These are phyloP conservation scores for Myotis davidii DNA, from an alignment of 2,113 vertebrate species.

Conservation along the genomic window DNA sequence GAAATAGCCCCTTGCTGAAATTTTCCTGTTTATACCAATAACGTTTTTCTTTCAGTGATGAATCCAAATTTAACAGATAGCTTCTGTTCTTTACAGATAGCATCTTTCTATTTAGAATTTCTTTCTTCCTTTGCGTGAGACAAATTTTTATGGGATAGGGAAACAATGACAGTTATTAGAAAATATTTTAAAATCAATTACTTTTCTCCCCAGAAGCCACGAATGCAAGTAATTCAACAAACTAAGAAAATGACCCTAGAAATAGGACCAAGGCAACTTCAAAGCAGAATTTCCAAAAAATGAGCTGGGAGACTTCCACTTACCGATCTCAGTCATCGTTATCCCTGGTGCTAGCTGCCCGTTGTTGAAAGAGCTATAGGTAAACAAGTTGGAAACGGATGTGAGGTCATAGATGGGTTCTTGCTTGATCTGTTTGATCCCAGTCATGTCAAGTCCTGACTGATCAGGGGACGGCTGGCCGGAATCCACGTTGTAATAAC, in stretches of 20 bases:
- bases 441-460: constrained; percentile 98
- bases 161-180: constrained; percentile 32
- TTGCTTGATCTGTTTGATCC: constrained; percentile 99
- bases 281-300: background rate
- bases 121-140: constrained; percentile 39
- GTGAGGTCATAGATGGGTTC: constrained; percentile 99
- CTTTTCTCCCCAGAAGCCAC: constrained; percentile 2
- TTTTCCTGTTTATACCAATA: constrained; percentile 41
- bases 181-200: background rate
- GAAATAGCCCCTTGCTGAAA: constrained; percentile 9
- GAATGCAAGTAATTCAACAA: background rate
- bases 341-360: constrained; percentile 93
- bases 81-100: constrained; percentile 39
- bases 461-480: constrained; percentile 98
- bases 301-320: constrained; percentile 67
- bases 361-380: constrained; percentile 96
- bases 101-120: constrained; percentile 43
- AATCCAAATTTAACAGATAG: constrained; percentile 46
- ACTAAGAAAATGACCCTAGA: background rate
- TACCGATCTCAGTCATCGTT: constrained; percentile 97
- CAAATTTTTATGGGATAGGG: background rate
- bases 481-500: constrained; percentile 96
- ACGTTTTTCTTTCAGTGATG: constrained; percentile 34
- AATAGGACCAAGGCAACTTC: background rate
- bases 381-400: constrained; percentile 98